These are phyloP conservation scores for Argynnis bischoffii DNA, from an alignment of 2,888 invertebrate genomes.

Conservation along the genomic window DNA sequence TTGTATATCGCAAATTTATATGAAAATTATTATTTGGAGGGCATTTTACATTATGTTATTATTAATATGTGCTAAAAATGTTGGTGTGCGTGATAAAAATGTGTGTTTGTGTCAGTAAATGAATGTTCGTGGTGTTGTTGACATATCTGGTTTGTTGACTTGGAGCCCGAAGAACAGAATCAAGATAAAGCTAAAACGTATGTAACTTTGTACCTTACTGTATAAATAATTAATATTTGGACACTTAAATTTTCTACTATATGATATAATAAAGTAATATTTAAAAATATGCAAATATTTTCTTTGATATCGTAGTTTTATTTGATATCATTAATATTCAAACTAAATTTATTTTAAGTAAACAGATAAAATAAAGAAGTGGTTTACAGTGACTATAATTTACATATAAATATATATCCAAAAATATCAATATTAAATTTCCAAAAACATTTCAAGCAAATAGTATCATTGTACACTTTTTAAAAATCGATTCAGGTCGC, in stretches of 20 bases:
- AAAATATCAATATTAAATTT: not conserved
- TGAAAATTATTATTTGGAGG: constrained; percentile 35
- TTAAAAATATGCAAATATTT: not conserved
- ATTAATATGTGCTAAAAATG: constrained; percentile 32
- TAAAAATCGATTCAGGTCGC: constrained; percentile 12
- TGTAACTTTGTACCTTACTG: constrained; percentile 46
- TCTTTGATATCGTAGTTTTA: not conserved
- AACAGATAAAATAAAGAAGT: too few species aligned
- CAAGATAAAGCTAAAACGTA: constrained; percentile 81
- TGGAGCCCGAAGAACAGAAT: constrained; percentile 78
- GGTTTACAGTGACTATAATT: too few species aligned
- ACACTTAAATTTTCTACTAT: not conserved
- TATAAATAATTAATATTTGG: constrained; percentile 16
- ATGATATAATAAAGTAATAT: not conserved
- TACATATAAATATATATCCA: not conserved
- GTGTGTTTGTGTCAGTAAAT: constrained; percentile 75
- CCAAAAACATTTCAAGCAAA: constrained; percentile 3
- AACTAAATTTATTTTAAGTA: too few species aligned
- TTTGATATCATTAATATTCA: too few species aligned
- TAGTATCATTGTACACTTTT: constrained; percentile 11
- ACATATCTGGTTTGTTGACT: constrained; percentile 73
- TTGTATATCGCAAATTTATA: constrained; percentile 38
- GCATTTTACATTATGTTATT: constrained; percentile 22
- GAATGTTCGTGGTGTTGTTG: constrained; percentile 73
- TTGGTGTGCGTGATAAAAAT: constrained; percentile 51